A percentile compares a stretch with the other conserved stretches of the same genome.
These are phyloP conservation scores for Dendropsophus ebraccatus DNA, from an alignment of 2,113 vertebrate genomes.

Conservation along the genomic window DNA sequence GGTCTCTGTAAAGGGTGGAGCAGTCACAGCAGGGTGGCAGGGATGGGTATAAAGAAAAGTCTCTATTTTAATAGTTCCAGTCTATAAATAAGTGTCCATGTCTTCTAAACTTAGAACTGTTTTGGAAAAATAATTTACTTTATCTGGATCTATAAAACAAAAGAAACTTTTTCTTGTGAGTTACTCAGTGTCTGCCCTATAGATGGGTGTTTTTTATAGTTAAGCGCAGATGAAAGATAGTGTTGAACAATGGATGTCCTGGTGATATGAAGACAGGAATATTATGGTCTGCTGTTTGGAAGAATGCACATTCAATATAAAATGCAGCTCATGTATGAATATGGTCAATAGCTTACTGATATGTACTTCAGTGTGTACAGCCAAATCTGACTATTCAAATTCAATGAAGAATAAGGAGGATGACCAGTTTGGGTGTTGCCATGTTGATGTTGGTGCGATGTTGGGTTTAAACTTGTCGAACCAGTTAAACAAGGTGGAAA, in stretches of 20 bases:
- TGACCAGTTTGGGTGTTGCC: neutral
- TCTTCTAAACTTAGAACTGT: neutral
- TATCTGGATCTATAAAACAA: constrained; percentile 14
- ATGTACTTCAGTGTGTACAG: neutral
- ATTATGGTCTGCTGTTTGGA: constrained; percentile 5
- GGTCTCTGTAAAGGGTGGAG: neutral
- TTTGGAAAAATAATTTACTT: neutral
- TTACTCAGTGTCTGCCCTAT: constrained; percentile 25
- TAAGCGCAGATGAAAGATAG: constrained; percentile 6
- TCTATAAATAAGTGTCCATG: constrained; percentile 4
- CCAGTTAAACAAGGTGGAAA: neutral
- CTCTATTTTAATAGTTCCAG: neutral
- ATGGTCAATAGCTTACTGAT: neutral
- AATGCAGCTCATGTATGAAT: neutral
- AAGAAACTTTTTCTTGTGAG: neutral
- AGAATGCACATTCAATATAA: neutral
- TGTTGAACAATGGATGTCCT: constrained; percentile 20
- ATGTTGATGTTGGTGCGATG: neutral
- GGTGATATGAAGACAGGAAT: constrained; percentile 24
- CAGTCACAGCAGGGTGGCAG: neutral
- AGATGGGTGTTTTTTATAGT: constrained; percentile 56
- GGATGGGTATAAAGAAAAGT: neutral
- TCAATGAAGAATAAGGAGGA: neutral
- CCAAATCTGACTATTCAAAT: neutral
- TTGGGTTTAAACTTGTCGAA: neutral